These are phyloP conservation scores for Phoenicopterus ruber DNA, from an alignment of 2,113 vertebrate genomes.

Conservation along the genomic window DNA sequence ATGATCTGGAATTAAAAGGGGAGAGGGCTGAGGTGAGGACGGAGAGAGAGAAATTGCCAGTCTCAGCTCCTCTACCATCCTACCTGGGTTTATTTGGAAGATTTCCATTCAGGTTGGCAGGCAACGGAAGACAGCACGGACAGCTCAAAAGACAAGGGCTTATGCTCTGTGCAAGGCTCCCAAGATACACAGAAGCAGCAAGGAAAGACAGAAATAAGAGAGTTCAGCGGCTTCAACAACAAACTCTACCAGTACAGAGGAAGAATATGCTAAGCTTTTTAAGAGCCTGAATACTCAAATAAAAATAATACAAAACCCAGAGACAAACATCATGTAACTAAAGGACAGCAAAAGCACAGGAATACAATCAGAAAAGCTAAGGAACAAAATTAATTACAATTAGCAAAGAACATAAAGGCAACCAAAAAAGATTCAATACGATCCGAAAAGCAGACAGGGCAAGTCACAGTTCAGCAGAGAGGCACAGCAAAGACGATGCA, in stretches of 20 bases:
- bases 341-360: background rate
- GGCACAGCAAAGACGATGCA: background rate
- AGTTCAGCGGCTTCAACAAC: background rate
- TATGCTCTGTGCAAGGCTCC: background rate
- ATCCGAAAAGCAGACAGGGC: background rate
- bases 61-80: background rate
- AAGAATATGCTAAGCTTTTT: background rate
- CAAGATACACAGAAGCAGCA: background rate
- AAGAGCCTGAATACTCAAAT: background rate
- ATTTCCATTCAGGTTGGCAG: background rate
- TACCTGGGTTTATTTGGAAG: background rate
- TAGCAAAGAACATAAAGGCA: background rate
- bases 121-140: background rate
- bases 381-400: background rate
- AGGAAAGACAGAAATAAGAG: background rate
- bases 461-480: background rate
- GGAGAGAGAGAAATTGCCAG: background rate
- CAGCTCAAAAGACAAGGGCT: background rate
- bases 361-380: background rate
- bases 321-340: background rate
- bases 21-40: background rate
- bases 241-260: background rate
- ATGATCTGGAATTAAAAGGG: background rate
- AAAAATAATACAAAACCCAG: background rate
- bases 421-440: background rate